phyloP scores from a whole-genome alignment of 1,140 invertebrate species.

The Trichomalopsis sarcophagae region DNA sequence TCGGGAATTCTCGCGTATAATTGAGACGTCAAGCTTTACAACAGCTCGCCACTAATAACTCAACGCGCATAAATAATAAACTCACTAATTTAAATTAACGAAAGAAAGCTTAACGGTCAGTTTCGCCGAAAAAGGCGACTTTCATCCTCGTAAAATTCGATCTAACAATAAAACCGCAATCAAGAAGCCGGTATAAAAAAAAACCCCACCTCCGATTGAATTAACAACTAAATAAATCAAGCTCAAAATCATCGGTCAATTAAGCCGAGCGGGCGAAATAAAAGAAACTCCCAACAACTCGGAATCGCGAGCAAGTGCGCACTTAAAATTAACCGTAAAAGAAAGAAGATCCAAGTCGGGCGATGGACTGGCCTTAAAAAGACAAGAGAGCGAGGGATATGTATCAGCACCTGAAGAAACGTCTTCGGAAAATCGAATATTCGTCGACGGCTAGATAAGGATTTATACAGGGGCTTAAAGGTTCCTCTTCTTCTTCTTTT shows the following conservation, averaged over 20 bases:
- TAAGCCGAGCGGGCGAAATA: not conserved
- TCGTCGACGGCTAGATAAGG: conserved; percentile 34
- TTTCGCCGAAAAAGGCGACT: too few relatives aligned
- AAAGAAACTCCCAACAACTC: conserved; percentile 10
- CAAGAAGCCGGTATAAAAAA: not conserved
- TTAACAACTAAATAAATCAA: conserved; percentile 20
- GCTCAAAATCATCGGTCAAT: conserved; percentile 11
- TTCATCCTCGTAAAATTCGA: not conserved
- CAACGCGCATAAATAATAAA: too few relatives aligned
- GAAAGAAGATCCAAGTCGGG: conserved; percentile 26
- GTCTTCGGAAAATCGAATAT: conserved; percentile 17
- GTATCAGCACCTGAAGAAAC: not conserved
- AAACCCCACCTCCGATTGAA: not conserved
- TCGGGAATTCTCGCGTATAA: too few relatives aligned
- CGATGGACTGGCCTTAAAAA: conserved; percentile 21
- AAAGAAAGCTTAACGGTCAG: too few relatives aligned
- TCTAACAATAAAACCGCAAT: conserved; percentile 2
- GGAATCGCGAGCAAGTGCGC: not conserved
- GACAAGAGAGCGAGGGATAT: conserved; percentile 26
- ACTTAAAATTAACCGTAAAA: conserved; percentile 39
- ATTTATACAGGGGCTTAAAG: conserved; percentile 24
- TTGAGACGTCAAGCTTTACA: too few relatives aligned
- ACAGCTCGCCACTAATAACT: too few relatives aligned
- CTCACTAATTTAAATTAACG: too few relatives aligned
- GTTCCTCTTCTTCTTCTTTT: not conserved